Conservation (phyloP, 1,140 invertebrate genomes). For the Drosophila varians region DNA sequence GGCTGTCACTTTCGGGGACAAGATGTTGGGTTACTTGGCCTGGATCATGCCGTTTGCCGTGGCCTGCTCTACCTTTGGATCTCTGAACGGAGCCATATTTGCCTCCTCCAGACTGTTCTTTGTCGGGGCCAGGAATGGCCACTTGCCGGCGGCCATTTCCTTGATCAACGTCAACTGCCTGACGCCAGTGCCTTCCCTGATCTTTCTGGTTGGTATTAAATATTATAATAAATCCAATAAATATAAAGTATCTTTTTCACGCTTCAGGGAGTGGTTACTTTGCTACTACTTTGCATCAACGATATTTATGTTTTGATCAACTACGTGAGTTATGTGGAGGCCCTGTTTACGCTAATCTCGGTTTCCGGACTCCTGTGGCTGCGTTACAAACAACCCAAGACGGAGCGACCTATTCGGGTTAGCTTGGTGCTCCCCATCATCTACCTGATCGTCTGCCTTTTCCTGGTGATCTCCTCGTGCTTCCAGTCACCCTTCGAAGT, state of each 20-base stretch:
- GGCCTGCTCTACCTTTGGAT: slow-evolving; percentile 94
- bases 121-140: slow-evolving; percentile 95
- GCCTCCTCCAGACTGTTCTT: slow-evolving; percentile 94
- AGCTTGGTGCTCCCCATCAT: slow-evolving; percentile 90
- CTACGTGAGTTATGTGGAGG: slow-evolving; percentile 96
- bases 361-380: slow-evolving; percentile 94
- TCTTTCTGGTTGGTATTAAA: slow-evolving; percentile 91
- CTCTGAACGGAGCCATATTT: slow-evolving; percentile 94
- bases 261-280: slow-evolving; percentile 91
- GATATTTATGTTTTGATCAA: slow-evolving; percentile 97
- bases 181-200: slow-evolving; percentile 95
- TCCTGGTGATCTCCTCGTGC: slow-evolving; percentile 93
- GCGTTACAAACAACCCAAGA: slow-evolving; percentile 90
- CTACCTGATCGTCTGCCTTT: slow-evolving; percentile 93
- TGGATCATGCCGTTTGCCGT: slow-evolving; percentile 96
- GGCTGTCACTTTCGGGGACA: slow-evolving; percentile 95
- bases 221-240: background rate
- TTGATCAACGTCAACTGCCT: slow-evolving; percentile 93
- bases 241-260: slow-evolving; percentile 53
- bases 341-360: slow-evolving; percentile 95
- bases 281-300: slow-evolving; percentile 91
- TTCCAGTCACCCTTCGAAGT: slow-evolving; percentile 91
- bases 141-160: slow-evolving; percentile 94
- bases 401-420: slow-evolving; percentile 89
- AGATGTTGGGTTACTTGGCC: slow-evolving; percentile 89